Conservation (phyloP, 2,113 vertebrate species). For the Amazona vittata region DNA sequence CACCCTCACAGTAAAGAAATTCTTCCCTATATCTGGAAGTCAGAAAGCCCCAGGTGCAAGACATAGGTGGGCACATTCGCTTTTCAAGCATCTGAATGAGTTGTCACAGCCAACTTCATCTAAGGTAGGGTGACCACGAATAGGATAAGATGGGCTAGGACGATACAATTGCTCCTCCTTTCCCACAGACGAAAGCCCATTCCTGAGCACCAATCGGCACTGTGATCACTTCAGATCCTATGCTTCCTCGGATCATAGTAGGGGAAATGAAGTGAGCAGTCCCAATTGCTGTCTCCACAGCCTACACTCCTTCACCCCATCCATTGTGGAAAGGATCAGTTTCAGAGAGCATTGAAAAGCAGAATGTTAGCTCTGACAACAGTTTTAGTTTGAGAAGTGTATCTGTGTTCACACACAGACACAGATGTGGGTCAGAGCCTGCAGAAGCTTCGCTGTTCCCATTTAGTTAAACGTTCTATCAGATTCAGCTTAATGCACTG, state of each 20-base stretch:
- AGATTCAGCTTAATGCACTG: neutral
- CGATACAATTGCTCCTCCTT: neutral
- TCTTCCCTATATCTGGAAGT: neutral
- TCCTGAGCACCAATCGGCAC: neutral
- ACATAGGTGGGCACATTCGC: neutral
- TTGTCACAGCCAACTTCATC: neutral
- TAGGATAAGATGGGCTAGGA: neutral
- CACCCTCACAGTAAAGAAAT: neutral
- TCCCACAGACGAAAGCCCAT: neutral
- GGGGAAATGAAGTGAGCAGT: neutral
- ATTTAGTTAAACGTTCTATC: neutral
- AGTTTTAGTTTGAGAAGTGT: accelerated
- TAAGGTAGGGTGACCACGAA: neutral
- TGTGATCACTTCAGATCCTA: neutral
- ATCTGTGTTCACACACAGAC: neutral
- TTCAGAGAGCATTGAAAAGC: neutral
- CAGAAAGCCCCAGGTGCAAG: neutral
- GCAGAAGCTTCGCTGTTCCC: neutral
- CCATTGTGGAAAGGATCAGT: neutral
- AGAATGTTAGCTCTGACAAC: accelerated
- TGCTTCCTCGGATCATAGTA: neutral
- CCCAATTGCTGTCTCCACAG: neutral
- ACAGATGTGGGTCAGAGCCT: neutral
- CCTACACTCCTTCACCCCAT: neutral
- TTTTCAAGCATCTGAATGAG: neutral